Evolutionary conservation across 1,140 invertebrate species (phyloP).

Genomic region (Liolophura sinensis): DNA sequence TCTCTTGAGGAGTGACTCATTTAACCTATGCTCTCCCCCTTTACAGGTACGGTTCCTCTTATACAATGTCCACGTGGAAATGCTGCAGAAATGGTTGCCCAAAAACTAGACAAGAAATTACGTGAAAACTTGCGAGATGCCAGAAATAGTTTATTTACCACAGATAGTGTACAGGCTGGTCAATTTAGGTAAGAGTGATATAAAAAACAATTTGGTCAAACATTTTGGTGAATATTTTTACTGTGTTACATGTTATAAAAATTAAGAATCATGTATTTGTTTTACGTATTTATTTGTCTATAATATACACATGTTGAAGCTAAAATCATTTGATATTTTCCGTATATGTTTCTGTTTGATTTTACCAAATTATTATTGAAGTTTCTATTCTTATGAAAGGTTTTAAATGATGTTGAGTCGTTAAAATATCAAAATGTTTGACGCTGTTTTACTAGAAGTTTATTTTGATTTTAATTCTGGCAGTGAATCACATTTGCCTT

Average conservation of each 20-base stretch:
- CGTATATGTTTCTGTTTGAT: no score
- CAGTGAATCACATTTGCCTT: no score
- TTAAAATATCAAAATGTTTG: no score
- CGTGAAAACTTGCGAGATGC: slow-evolving; percentile 96
- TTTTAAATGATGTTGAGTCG: no score
- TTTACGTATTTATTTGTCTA: no score
- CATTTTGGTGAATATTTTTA: neutral
- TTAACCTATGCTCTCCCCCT: slow-evolving; percentile 19
- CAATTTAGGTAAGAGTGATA: slow-evolving; percentile 64
- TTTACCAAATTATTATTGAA: no score
- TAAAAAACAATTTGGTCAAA: neutral
- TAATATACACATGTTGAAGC: no score
- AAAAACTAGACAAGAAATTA: slow-evolving; percentile 96
- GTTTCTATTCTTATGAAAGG: no score
- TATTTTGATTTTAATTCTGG: no score
- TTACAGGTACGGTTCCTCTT: slow-evolving; percentile 84
- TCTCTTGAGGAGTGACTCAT: neutral
- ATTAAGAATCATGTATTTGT: no score
- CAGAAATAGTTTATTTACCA: slow-evolving; percentile 92
- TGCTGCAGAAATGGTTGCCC: slow-evolving; percentile 97
- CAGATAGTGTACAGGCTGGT: slow-evolving; percentile 71
- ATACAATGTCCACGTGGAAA: slow-evolving; percentile 94
- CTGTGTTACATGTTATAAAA: slow-evolving; percentile 25
- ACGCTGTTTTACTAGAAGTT: no score
- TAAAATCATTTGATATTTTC: no score